Evolutionary conservation across 2,888 invertebrate genomes (phyloP).

Genomic region (Aleiodes testaceus): DNA sequence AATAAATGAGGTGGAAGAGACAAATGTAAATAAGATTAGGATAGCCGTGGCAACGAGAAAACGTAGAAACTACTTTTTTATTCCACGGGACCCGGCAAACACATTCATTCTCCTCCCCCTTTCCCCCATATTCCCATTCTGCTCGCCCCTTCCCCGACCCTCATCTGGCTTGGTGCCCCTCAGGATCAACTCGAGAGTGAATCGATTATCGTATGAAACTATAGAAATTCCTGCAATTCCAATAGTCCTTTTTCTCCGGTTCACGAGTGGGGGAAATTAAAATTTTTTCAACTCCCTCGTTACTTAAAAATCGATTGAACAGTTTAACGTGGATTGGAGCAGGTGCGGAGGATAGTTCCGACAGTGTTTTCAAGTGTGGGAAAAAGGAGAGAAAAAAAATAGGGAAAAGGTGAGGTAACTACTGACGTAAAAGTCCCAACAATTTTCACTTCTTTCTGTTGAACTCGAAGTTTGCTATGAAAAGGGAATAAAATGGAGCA

Average conservation of each 20-base stretch:
- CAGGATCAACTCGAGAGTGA: conserved; percentile 28
- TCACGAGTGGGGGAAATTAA: not conserved
- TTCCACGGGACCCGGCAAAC: conserved; percentile 44
- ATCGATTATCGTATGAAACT: conserved; percentile 23
- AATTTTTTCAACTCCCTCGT: not conserved
- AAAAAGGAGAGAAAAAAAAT: no score
- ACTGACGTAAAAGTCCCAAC: conserved; percentile 13
- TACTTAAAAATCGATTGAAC: conserved; percentile 8
- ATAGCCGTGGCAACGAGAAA: conserved; percentile 29
- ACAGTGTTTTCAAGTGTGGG: conserved; percentile 30
- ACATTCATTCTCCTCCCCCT: conserved; percentile 42
- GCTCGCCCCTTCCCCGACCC: not conserved
- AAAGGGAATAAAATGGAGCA: conserved; percentile 18
- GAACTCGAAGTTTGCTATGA: conserved; percentile 22
- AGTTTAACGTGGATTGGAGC: conserved; percentile 3
- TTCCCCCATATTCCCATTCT: not conserved
- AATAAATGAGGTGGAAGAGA: conserved; percentile 47
- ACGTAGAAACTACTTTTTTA: conserved; percentile 36
- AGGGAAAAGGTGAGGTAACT: not conserved
- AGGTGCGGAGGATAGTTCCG: conserved; percentile 25
- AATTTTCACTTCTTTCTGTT: conserved; percentile 15
- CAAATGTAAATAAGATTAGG: conserved; percentile 50
- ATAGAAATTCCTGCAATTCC: conserved; percentile 17
- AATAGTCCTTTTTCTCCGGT: conserved; percentile 11
- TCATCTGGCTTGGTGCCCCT: conserved; percentile 12